A percentile compares a stretch with the other conserved stretches of the same genome.
These are phyloP conservation scores for Echeneis naucrates DNA, from an alignment of 2,797 vertebrate genomes.

Conservation along the genomic window DNA sequence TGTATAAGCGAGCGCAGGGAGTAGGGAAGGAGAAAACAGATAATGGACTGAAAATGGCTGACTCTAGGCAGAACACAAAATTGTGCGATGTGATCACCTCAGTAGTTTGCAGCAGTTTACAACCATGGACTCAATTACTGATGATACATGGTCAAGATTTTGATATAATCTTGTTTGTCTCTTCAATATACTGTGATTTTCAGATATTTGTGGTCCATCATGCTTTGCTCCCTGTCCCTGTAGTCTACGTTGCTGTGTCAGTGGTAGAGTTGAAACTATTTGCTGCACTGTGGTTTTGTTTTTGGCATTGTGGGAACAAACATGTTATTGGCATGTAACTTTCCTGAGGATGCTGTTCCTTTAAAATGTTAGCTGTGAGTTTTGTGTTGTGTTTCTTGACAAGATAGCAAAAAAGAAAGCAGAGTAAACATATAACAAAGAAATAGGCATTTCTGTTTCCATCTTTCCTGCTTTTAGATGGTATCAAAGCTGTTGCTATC, in stretches of 20 bases:
- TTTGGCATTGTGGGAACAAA: slow-evolving; percentile 15
- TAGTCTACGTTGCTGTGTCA: slow-evolving; percentile 18
- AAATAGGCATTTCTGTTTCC: slow-evolving; percentile 16
- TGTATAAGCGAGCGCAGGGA: no score
- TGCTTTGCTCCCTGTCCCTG: background rate
- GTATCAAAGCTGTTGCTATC: slow-evolving; percentile 36
- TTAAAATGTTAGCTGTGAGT: slow-evolving; percentile 35
- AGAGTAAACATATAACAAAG: slow-evolving; percentile 33
- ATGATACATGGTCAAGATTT: no score
- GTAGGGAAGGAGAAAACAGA: no score
- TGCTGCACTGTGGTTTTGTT: slow-evolving; percentile 31
- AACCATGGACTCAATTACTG: no score
- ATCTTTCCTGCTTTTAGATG: slow-evolving; percentile 16
- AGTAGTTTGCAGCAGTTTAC: no score
- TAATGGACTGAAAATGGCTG: background rate
- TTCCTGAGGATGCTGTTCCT: slow-evolving; percentile 26
- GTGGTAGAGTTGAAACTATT: slow-evolving; percentile 13
- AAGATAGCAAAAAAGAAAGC: slow-evolving; percentile 33
- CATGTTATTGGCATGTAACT: slow-evolving; percentile 35
- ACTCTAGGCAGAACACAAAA: background rate
- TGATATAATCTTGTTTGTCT: background rate
- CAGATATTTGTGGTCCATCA: background rate
- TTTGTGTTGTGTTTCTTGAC: slow-evolving; percentile 21
- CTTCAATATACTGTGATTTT: background rate
- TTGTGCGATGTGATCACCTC: no score